Evolutionary conservation across 2,797 vertebrate species (phyloP).

Genomic region (Hippoglossus hippoglossus): DNA sequence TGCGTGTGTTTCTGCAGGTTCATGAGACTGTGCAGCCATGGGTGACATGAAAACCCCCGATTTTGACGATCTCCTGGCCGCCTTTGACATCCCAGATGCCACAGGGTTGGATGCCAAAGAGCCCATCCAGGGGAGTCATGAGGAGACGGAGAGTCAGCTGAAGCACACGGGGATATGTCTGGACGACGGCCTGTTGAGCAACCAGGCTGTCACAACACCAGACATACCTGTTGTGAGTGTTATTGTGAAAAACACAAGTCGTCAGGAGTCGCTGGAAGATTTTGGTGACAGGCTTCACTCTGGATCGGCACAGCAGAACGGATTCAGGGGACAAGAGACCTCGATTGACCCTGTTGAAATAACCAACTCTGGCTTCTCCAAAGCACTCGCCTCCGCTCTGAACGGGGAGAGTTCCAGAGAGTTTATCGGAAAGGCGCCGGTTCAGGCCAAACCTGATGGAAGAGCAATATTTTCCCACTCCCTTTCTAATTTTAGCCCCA

Average conservation of each 20-base stretch:
- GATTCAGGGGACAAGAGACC: constrained; percentile 86
- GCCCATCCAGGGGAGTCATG: constrained; percentile 88
- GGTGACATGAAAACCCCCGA: constrained; percentile 99
- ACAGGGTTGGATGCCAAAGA: constrained; percentile 97
- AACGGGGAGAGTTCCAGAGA: constrained; percentile 88
- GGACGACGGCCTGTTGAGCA: constrained; percentile 87
- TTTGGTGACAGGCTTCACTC: constrained; percentile 83
- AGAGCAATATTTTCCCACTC: constrained; percentile 88
- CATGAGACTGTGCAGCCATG: constrained; percentile 88
- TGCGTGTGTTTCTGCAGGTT: constrained; percentile 67
- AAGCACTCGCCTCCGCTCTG: constrained; percentile 87
- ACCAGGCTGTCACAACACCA: constrained; percentile 81
- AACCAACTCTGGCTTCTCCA: constrained; percentile 82
- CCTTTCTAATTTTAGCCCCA: constrained; percentile 91
- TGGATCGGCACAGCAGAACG: constrained; percentile 88
- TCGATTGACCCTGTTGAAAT: constrained; percentile 78
- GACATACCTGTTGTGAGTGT: constrained; percentile 94
- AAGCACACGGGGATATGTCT: constrained; percentile 90
- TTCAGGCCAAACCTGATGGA: constrained; percentile 84
- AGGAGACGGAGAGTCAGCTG: constrained; percentile 89
- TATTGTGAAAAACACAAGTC: constrained; percentile 96
- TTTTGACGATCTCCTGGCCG: constrained; percentile 98
- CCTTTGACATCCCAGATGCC: constrained; percentile 98
- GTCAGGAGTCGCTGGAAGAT: constrained; percentile 90
- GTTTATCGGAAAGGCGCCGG: constrained; percentile 84